Base-by-base conservation (phyloP, 2,888 invertebrate genomes). In the Ophion ellenae region DNA sequence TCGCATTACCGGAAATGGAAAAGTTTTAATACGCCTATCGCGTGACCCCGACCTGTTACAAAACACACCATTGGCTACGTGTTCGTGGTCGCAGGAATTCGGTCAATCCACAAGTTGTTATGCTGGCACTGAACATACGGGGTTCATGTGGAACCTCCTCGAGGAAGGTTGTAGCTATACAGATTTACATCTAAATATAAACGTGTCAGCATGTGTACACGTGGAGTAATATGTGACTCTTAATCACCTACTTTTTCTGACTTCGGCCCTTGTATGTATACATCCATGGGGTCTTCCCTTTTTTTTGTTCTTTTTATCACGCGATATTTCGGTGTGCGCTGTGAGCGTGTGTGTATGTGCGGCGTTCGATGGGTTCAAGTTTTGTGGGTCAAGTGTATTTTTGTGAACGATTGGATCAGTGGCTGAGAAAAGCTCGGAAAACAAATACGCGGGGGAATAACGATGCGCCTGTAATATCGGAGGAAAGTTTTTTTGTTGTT, bases 1-100 rank as follows among this genome's bases (percentile, higher is more conserved):
- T 90, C 91, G 87, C 90, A 90, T 92, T 91, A 90, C 90, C 86
- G 88, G 86, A 89, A 91, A 92, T 89, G 90, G 89, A 89, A 90
- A 90, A 90, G 88, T 90, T 90, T 90, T 88, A 88, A 89, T 89
- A 88, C 86, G 81, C 79, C 86, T 84, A 73, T 84, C 84, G 84
- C 86, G 81, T 86, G 86, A 83, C 80, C 76, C 79, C 64, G 67
- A 9, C 70, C 70, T 11, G 32, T 71, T 79, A 36, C 64, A 59
- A 47, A 10, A 47, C 75, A 28, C 40, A 61, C 36, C 10, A 57
- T 61, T 40, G 24, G 0, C 3, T 20, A 63, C 63, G 61, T 57
- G 17, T 45, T 74, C 40, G 61, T 71, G 32, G n/a, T 71, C 53
- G 69, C 24, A 47, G n/a, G 47, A 45, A 75, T 75, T 75, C 64